Conservation (phyloP, 2,113 vertebrate genomes). For the Eurystomus gularis region DNA sequence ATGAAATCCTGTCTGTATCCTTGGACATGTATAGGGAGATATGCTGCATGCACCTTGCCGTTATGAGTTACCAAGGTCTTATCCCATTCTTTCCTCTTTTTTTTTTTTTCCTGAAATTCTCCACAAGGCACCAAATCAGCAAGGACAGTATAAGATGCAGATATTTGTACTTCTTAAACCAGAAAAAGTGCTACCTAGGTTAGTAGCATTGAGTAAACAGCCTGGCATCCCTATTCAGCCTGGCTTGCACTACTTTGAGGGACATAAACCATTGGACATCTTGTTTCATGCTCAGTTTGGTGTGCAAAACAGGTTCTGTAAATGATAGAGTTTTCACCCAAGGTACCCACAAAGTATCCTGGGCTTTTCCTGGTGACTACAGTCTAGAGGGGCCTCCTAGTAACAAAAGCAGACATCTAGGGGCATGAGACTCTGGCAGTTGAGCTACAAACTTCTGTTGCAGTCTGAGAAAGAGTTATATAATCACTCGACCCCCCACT, state of each 20-base stretch:
- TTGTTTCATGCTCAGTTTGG: not conserved
- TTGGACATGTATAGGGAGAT: not conserved
- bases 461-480: not conserved
- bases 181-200: not conserved
- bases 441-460: not conserved
- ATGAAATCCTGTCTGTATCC: not conserved
- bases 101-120: not conserved
- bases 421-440: not conserved
- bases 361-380: not conserved
- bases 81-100: not conserved
- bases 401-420: not conserved
- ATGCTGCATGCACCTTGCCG: not conserved
- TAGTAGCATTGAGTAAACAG: not conserved
- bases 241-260: not conserved
- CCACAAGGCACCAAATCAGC: not conserved
- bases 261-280: not conserved
- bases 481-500: not conserved
- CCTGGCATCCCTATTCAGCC: not conserved
- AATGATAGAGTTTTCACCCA: accelerated
- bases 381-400: not conserved
- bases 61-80: not conserved
- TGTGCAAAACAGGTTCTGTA: not conserved
- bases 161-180: not conserved
- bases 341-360: not conserved
- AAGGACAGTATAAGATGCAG: not conserved